These are phyloP conservation scores for Chionis minor DNA, from an alignment of 2,113 vertebrate genomes.

Conservation along the genomic window DNA sequence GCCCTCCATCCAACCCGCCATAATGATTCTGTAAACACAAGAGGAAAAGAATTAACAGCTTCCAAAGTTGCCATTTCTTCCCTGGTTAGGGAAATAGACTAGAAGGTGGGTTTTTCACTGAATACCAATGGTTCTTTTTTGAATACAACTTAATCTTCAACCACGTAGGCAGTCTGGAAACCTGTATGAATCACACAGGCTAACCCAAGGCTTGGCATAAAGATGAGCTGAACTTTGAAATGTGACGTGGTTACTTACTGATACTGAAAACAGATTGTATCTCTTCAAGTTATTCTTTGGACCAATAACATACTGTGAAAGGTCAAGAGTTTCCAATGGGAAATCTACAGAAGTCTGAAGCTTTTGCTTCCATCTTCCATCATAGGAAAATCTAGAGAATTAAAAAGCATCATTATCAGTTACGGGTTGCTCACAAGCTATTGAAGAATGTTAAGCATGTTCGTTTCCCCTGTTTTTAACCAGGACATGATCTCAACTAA, in stretches of 20 bases:
- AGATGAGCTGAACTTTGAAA: neutral
- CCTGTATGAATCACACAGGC: neutral
- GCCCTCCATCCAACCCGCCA: constrained; percentile 92
- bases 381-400: constrained; percentile 89
- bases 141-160: neutral
- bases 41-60: neutral
- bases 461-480: neutral
- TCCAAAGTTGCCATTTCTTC: neutral
- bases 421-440: neutral
- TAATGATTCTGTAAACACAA: constrained; percentile 88
- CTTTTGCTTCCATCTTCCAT: constrained; percentile 98
- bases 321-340: constrained; percentile 90
- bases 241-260: constrained; percentile 79
- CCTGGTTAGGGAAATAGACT: neutral
- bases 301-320: constrained; percentile 93
- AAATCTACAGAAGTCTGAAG: constrained; percentile 95
- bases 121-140: neutral
- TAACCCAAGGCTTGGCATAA: neutral
- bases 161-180: neutral
- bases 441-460: neutral
- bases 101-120: neutral
- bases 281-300: constrained; percentile 87
- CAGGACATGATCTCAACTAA: neutral
- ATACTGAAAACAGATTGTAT: constrained; percentile 93
- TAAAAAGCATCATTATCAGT: neutral